These are phyloP conservation scores for Chaetodon trifascialis DNA, from an alignment of 2,113 vertebrate genomes.

Conservation along the genomic window DNA sequence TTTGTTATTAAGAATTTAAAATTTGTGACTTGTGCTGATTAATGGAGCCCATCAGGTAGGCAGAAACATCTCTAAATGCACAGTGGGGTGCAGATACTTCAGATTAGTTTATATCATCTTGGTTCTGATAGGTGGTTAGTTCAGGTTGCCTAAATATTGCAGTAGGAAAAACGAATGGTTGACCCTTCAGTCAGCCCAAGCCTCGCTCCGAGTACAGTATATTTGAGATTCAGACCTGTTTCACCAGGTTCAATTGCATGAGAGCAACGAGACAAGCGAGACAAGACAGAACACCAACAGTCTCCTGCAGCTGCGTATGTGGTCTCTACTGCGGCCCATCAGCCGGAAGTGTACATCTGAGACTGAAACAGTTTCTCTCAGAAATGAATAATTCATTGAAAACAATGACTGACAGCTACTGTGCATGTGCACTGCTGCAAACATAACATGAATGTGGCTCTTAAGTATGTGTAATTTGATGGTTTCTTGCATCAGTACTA, in stretches of 20 bases:
- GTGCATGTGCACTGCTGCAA: conserved; percentile 1
- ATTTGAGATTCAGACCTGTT: not conserved
- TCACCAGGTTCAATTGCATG: conserved; percentile 4
- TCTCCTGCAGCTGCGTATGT: not conserved
- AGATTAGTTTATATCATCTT: too few species aligned
- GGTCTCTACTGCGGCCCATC: not conserved
- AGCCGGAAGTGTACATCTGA: not conserved
- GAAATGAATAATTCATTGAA: conserved; percentile 42
- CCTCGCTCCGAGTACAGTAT: not conserved
- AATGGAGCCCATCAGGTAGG: too few species aligned
- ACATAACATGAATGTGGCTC: conserved; percentile 3
- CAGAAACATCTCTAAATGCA: too few species aligned
- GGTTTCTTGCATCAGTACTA: conserved; percentile 2
- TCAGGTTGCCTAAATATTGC: too few species aligned
- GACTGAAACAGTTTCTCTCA: not conserved
- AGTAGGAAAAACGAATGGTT: too few species aligned
- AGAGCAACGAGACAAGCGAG: not conserved
- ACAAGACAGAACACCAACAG: not conserved
- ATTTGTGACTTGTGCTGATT: too few species aligned
- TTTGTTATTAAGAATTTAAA: too few species aligned
- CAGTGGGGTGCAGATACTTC: too few species aligned
- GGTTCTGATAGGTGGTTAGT: too few species aligned
- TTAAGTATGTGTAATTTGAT: not conserved
- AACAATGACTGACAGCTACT: not conserved
- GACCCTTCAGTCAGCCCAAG: too few species aligned